Evolutionary conservation across 1,140 invertebrate genomes (phyloP).

Genomic region (Drosophila orena): DNA sequence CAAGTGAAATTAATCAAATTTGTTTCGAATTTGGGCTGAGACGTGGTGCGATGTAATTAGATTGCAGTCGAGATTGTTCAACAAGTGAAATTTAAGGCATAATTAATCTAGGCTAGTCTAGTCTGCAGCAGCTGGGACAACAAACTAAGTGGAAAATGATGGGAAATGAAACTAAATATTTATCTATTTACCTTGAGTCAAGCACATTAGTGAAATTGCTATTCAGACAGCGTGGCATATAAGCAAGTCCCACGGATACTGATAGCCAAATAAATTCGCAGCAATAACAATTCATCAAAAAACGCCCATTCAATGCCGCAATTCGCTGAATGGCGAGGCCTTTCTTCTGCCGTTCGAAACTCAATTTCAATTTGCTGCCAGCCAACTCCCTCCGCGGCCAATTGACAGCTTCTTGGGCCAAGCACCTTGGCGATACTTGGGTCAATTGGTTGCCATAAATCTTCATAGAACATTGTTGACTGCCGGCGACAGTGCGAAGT

Average conservation of each 20-base stretch:
- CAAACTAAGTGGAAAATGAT: too few relatives aligned
- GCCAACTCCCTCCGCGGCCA: conserved; percentile 21
- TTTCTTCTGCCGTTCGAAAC: conserved; percentile 35
- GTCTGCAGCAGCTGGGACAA: background rate
- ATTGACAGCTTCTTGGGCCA: conserved; percentile 40
- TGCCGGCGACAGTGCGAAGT: conserved; percentile 70
- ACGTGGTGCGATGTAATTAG: conserved; percentile 34
- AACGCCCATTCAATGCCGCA: conserved; percentile 11
- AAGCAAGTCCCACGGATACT: background rate
- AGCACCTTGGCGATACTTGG: conserved; percentile 47
- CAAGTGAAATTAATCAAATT: conserved; percentile 58
- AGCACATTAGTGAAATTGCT: background rate
- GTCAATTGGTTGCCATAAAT: conserved; percentile 76
- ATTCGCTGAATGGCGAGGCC: conserved; percentile 8
- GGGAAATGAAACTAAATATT: too few relatives aligned
- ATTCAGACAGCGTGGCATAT: background rate
- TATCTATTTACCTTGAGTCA: background rate
- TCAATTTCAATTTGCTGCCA: conserved; percentile 66
- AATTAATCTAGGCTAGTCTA: background rate
- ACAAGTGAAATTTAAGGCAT: background rate
- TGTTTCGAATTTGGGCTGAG: conserved; percentile 30
- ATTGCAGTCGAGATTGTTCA: conserved; percentile 2
- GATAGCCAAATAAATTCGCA: conserved; percentile 9
- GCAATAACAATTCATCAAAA: conserved; percentile 50
- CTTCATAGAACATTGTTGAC: conserved; percentile 74